Percentiles rank a stretch among this genome's conserved stretches.
phyloP scores from a whole-genome alignment of 2,888 invertebrate genomes.

The Lordiphosa fenestrarum region DNA sequence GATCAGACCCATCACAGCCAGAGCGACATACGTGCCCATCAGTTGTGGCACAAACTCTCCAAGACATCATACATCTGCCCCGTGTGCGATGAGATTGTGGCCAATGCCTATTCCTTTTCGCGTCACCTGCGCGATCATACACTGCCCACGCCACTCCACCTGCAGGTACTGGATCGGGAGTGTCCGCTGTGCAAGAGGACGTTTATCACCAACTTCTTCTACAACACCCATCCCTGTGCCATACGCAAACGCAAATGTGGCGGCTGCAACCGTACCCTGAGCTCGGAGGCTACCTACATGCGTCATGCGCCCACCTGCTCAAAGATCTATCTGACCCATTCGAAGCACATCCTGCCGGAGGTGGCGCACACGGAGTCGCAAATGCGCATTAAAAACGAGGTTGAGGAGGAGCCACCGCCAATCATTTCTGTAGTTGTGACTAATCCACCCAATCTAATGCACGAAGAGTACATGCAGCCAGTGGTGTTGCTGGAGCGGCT shows the following conservation, averaged over 20 bases:
- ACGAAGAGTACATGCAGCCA: constrained; percentile 60
- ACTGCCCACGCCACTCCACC: constrained; percentile 45
- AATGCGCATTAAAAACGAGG: constrained; percentile 73
- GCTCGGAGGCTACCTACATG: constrained; percentile 68
- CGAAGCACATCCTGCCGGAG: constrained; percentile 69
- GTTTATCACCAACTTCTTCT: constrained; percentile 78
- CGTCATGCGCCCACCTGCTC: constrained; percentile 74
- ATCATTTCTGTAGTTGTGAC: constrained; percentile 10
- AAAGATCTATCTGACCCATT: constrained; percentile 68
- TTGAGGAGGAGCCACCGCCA: constrained; percentile 46
- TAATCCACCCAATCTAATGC: constrained; percentile 20
- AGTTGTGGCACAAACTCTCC: constrained; percentile 79
- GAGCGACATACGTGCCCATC: constrained; percentile 80
- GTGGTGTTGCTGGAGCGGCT: constrained; percentile 73
- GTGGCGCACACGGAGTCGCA: constrained; percentile 56
- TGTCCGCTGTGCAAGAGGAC: constrained; percentile 76
- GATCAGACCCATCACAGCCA: constrained; percentile 79
- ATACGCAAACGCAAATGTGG: constrained; percentile 74
- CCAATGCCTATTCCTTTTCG: constrained; percentile 67
- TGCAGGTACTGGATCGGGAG: constrained; percentile 73
- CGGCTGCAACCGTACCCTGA: constrained; percentile 71
- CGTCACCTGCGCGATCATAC: constrained; percentile 76
- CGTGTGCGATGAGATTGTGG: constrained; percentile 76
- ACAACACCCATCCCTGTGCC: constrained; percentile 78
- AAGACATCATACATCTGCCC: constrained; percentile 81